phyloP scores from a whole-genome alignment of 1,140 invertebrate genomes.

The Heliconius eleuchia region DNA sequence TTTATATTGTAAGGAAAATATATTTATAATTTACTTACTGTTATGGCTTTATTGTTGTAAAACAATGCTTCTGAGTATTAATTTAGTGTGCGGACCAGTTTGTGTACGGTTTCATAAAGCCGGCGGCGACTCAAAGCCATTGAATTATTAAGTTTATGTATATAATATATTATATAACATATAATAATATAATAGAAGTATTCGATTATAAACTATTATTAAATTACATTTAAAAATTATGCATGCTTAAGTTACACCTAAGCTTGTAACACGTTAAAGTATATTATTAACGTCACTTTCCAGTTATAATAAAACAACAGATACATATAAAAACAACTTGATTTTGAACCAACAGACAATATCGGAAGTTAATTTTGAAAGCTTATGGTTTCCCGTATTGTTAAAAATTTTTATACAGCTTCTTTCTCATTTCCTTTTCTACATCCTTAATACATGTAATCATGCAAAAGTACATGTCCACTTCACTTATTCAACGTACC shows the following conservation, averaged over 20 bases:
- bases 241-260: too few species aligned
- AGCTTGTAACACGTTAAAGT: too few species aligned
- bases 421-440: not conserved
- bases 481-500: not conserved
- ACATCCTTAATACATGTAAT: not conserved
- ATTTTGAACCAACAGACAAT: too few species aligned
- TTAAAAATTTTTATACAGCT: not conserved
- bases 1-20: not conserved
- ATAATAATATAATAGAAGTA: too few species aligned
- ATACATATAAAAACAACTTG: too few species aligned
- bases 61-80: slow-evolving; percentile 8
- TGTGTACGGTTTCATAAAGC: not conserved
- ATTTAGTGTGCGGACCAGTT: not conserved
- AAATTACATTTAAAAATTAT: too few species aligned
- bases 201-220: too few species aligned
- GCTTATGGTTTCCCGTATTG: too few species aligned
- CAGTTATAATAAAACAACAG: too few species aligned
- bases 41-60: not conserved
- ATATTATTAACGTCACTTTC: too few species aligned
- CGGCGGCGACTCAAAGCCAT: slow-evolving; percentile 1
- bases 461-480: slow-evolving; percentile 2
- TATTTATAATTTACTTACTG: not conserved
- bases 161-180: not conserved
- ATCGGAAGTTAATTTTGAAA: too few species aligned
- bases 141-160: slow-evolving; percentile 5